Base-by-base conservation (phyloP, 2,113 vertebrate genomes). In the Orthonyx spaldingii region DNA sequence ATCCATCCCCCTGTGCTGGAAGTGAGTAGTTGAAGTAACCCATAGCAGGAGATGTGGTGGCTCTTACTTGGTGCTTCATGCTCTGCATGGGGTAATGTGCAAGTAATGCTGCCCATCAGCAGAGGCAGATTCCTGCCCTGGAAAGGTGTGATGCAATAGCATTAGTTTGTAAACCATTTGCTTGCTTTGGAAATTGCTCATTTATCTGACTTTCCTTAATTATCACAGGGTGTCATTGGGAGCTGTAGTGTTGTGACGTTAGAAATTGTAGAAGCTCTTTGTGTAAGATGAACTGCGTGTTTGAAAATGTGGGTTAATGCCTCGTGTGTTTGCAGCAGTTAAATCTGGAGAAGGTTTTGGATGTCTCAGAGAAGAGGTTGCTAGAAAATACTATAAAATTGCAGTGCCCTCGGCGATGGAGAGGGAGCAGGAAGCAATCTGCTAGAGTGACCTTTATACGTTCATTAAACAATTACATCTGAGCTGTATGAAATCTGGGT, bases 221-320 rank as follows among this genome's bases (percentile, higher is more conserved):
- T 56, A 41, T 16, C 41, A 3, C 8, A 3, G 46, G 57, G 32
- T 6, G 1, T 42, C 56, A 39, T 24, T 66, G 11, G 50, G 20
- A 86, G 5, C 53, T 39, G 10, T 11, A 41, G n/a, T 2, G 6
- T 39, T 52, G 33, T 65, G 52, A 2, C 0, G 1, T 21, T 2
- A 44, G 35, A 50, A 63, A 84, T 4, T 6, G 8, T 60, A 19
- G 10, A 66, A 79, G 26, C 23, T 4, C 2, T 41, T 87, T 27
- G 42, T 23, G 15, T 33, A 57, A 61, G 30, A 33, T 89, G 72
- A 75, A 5, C 13, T 66, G 0, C 0, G 0, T 30, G 4, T n/a
- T 83, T 33, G 32, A 22, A 74, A 81, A 77, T 16, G 26, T 28
- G 50, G 85, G 79, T 46, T 37, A 35, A 0, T 6, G 16, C 30